Evolutionary conservation across 2,888 invertebrate genomes (phyloP).

Genomic region (Diaprepes abbreviatus): DNA sequence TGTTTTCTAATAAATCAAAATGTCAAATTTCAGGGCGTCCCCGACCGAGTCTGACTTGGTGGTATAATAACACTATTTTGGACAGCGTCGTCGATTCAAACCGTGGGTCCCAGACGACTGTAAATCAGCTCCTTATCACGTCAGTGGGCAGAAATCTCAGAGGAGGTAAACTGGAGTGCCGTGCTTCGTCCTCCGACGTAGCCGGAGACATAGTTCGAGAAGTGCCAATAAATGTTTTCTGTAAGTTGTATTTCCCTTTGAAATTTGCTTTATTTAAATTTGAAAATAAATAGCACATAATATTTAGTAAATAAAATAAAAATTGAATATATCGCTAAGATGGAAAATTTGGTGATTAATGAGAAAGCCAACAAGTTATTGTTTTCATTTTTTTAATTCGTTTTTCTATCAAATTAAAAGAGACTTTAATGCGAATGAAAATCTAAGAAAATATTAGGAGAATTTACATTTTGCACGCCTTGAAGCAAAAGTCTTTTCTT

Average conservation of each 20-base stretch:
- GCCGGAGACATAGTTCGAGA: conserved; percentile 79
- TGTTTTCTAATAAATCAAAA: background rate
- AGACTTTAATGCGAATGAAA: no score
- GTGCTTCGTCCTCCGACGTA: conserved; percentile 81
- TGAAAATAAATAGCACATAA: no score
- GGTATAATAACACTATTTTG: conserved; percentile 80
- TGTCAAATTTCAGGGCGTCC: conserved; percentile 77
- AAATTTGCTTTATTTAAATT: background rate
- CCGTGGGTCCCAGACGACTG: conserved; percentile 73
- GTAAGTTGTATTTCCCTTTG: conserved; percentile 60
- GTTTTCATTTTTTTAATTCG: no score
- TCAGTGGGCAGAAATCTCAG: conserved; percentile 80
- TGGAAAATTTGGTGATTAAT: no score
- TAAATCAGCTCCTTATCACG: conserved; percentile 83
- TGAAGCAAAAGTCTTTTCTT: no score
- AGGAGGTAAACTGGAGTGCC: conserved; percentile 82
- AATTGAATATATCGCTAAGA: no score
- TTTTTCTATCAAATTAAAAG: no score
- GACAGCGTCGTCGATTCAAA: conserved; percentile 81
- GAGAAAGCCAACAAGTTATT: no score
- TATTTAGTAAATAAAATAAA: no score
- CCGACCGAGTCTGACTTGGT: conserved; percentile 86
- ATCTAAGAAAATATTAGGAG: no score
- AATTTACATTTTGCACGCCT: no score
- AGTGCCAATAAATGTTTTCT: conserved; percentile 81